These are phyloP conservation scores for Orientallactaga bullata DNA, from an alignment of 2,113 vertebrate species.

Conservation along the genomic window DNA sequence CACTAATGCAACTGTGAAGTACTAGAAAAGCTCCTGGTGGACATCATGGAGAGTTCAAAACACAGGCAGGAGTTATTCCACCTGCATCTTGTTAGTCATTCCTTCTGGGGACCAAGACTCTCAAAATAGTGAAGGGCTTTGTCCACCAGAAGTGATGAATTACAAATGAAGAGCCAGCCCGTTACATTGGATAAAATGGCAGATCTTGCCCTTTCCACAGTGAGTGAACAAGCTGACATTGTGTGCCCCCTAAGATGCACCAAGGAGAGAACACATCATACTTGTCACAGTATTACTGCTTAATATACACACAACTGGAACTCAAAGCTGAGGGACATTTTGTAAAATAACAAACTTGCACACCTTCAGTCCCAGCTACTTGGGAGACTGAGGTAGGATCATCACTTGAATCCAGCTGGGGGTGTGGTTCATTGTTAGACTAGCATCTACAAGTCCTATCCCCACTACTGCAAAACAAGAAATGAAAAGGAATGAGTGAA, in stretches of 20 bases:
- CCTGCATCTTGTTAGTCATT: background rate
- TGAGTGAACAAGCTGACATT: background rate
- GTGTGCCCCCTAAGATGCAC: background rate
- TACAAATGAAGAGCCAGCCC: background rate
- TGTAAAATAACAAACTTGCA: background rate
- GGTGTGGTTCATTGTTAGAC: background rate
- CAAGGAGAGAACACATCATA: background rate
- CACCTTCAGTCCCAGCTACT: background rate
- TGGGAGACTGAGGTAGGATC: background rate
- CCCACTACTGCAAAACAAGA: background rate
- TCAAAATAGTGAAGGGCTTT: constrained; percentile 27
- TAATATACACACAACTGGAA: background rate
- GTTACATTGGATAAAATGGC: background rate
- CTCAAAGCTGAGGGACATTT: background rate
- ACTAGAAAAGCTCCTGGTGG: background rate
- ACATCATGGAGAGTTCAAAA: background rate
- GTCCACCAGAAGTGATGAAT: background rate
- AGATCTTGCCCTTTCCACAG: background rate
- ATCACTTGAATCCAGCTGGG: background rate
- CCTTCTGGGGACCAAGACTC: background rate
- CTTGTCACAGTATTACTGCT: background rate
- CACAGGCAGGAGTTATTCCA: background rate
- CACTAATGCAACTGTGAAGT: background rate
- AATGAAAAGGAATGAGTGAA: no score
- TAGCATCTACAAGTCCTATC: background rate